Base-by-base conservation (phyloP, 2,113 vertebrate species). In the Oncorhynchus gorbuscha region DNA sequence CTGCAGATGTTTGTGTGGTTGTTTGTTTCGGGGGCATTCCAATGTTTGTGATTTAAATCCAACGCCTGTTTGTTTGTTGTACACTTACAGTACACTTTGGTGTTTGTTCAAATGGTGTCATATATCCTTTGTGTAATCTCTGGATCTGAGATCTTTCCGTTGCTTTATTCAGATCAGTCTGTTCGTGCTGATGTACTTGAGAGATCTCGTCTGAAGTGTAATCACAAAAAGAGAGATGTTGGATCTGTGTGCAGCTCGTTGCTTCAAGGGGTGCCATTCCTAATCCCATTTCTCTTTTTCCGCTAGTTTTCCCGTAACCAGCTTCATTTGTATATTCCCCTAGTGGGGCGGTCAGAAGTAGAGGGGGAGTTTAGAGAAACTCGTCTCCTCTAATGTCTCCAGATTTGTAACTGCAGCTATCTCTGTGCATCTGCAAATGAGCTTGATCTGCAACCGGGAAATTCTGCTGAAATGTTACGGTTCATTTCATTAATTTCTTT, bases 251-350 rank as follows among this genome's bases (percentile, higher is more conserved):
- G 58, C 55, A 55, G 67, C 49, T 11, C 65, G 39, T 72, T 35
- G 65, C 75, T 76, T 58, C 69, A 69, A 73, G 48, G 20, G 64
- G 35, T 5, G 8, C 71, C 22, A 13, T 71, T 76, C n/a, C 73
- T 81, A 76, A 81, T 81, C 83, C 79, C 16, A 66, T 73, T 75
- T 72, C 24, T 75, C 58, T 68, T n/a, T 65, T 73, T 16, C 35
- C 12, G 32, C 55, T 1, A 35, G 35, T 61, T 69, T 24, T 65
- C 28, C 51, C 64, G 24, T 59, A 76, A 51, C 62, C 30, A 28
- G 20, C 45, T 9, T 65, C 73, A 84, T 76, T 76, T 69, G 51
- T 72, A 80, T 61, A 76, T 81, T 72, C 58, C 32, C 59, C 30
- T 32, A 11, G 69, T 75, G 65, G 45, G 22, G 51, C 32, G 51